These are phyloP conservation scores for Pygoscelis antarcticus DNA, from an alignment of 2,113 vertebrate genomes.

Conservation along the genomic window DNA sequence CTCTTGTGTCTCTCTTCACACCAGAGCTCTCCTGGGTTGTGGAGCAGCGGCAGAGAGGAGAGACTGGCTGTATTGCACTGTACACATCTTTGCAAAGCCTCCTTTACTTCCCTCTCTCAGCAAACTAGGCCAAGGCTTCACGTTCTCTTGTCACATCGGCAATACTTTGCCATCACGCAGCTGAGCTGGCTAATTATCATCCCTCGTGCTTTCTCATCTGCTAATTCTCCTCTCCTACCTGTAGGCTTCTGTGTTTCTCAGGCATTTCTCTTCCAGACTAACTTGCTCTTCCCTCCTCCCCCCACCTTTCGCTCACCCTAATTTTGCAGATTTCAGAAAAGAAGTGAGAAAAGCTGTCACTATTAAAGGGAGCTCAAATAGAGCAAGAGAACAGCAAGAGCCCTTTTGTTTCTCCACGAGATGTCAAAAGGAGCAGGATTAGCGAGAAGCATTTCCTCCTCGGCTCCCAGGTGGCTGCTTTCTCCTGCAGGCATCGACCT, in stretches of 20 bases:
- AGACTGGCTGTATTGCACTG: fast-evolving
- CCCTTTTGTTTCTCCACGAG: background rate
- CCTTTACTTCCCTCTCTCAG: background rate
- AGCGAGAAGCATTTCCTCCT: background rate
- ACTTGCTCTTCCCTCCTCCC: background rate
- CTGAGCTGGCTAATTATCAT: background rate
- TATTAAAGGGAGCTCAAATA: background rate
- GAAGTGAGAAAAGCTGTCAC: conserved; percentile 20
- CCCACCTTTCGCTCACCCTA: background rate
- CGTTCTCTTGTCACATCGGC: background rate
- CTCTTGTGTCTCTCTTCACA: background rate
- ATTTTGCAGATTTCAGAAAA: conserved; percentile 25
- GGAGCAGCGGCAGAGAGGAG: background rate
- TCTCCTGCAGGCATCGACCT: background rate
- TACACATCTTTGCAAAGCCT: background rate
- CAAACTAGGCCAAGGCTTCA: background rate
- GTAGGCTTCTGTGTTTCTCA: background rate
- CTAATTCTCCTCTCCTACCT: background rate
- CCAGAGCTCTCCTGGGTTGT: fast-evolving
- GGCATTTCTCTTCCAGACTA: background rate
- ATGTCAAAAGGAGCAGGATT: conserved; percentile 1
- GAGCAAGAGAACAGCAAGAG: background rate
- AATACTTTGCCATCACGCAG: background rate
- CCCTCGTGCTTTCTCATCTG: background rate
- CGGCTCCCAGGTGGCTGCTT: background rate